Conservation (phyloP, 2,113 vertebrate species). For the Pterophyllum scalare region DNA sequence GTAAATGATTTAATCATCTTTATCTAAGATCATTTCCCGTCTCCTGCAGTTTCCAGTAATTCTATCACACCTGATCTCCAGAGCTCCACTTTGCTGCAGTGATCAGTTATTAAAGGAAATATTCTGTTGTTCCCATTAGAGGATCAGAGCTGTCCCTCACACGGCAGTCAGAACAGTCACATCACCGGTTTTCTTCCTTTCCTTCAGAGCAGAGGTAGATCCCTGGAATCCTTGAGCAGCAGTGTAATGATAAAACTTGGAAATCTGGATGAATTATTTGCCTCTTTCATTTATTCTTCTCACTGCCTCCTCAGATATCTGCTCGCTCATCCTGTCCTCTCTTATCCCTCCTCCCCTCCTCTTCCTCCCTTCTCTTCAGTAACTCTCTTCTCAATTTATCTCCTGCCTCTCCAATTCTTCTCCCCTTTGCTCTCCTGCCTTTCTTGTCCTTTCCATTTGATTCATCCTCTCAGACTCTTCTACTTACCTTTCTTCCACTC, state of each 20-base stretch:
- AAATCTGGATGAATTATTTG: constrained; percentile 19
- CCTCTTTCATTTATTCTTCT: constrained; percentile 22
- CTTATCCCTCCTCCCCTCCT: not conserved
- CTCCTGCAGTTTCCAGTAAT: not conserved
- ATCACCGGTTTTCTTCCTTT: not conserved
- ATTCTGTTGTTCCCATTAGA: not conserved
- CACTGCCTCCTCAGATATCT: constrained; percentile 16
- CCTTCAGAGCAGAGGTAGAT: not conserved
- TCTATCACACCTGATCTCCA: not conserved
- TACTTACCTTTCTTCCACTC: not conserved
- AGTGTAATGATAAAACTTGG: not conserved
- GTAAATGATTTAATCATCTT: not conserved
- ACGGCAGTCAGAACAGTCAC: not conserved
- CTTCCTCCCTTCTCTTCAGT: not conserved
- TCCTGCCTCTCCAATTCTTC: constrained; percentile 18
- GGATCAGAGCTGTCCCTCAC: not conserved
- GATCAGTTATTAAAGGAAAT: constrained; percentile 24
- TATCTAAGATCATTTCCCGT: not conserved
- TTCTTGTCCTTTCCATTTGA: constrained; percentile 2
- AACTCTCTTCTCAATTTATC: constrained; percentile 25
- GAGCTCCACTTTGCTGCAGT: not conserved
- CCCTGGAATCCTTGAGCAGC: not conserved
- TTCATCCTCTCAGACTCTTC: not conserved
- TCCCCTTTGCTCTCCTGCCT: not conserved
- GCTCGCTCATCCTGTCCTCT: not conserved